Percentiles rank a stretch among this genome's conserved stretches.
phyloP scores from a whole-genome alignment of 1,140 invertebrate genomes.

The Microplitis mediator region DNA sequence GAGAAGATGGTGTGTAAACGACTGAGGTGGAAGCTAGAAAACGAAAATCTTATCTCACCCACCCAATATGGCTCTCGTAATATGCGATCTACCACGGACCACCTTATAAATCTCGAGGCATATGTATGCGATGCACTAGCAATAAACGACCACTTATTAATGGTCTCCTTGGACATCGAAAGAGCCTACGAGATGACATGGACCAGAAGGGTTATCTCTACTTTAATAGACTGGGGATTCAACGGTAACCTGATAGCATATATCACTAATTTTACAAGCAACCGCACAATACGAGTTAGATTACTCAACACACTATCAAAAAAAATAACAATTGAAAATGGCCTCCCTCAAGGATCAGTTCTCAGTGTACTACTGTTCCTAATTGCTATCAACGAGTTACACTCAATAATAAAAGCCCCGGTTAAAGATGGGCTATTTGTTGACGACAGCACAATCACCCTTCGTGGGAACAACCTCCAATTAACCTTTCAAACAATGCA shows the following conservation, averaged over 20 bases:
- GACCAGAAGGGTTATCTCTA: slow-evolving; percentile 15
- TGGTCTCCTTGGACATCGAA: slow-evolving; percentile 41
- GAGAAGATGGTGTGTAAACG: slow-evolving; percentile 42
- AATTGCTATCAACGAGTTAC: slow-evolving; percentile 20
- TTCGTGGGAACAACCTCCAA: too few species aligned
- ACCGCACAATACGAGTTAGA: slow-evolving; percentile 5
- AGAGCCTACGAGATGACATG: slow-evolving; percentile 43
- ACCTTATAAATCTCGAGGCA: slow-evolving; percentile 33
- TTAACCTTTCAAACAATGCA: too few species aligned
- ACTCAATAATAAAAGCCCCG: neutral
- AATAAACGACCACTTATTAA: slow-evolving; percentile 33
- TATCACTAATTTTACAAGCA: neutral
- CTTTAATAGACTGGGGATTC: neutral
- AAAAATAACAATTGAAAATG: neutral
- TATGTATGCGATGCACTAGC: slow-evolving; percentile 37
- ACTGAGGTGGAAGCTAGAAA: slow-evolving; percentile 29
- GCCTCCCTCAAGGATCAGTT: slow-evolving; percentile 22
- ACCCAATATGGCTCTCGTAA: slow-evolving; percentile 23
- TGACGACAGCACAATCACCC: neutral
- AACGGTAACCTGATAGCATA: neutral
- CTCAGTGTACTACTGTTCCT: slow-evolving; percentile 21
- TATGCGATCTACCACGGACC: slow-evolving; percentile 8
- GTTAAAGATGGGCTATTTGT: slow-evolving; percentile 7
- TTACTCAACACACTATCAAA: neutral
- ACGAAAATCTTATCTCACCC: slow-evolving; percentile 32